These are phyloP conservation scores for Plemyria rubiginata DNA, from an alignment of 2,888 invertebrate species.

Conservation along the genomic window DNA sequence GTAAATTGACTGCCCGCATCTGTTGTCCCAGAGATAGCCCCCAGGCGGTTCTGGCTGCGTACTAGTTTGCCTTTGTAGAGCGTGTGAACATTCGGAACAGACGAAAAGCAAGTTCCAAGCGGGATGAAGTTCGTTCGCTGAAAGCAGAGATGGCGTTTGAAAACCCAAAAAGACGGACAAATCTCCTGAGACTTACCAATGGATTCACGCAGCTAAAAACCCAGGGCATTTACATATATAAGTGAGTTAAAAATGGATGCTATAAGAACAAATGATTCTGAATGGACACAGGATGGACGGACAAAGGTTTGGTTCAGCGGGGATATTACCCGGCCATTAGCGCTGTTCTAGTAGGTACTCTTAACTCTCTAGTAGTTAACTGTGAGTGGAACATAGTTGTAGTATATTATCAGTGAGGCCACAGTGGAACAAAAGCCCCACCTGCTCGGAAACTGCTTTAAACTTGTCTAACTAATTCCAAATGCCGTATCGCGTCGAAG, in stretches of 20 bases:
- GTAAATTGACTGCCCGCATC: slow-evolving; percentile 50
- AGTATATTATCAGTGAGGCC: slow-evolving; percentile 65
- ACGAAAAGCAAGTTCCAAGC: slow-evolving; percentile 51
- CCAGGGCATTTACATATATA: background rate
- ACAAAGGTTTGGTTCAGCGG: background rate
- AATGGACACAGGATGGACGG: background rate
- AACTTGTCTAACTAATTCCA: slow-evolving; percentile 63
- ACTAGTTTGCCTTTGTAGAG: slow-evolving; percentile 55
- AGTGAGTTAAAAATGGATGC: background rate
- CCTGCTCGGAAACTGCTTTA: slow-evolving; percentile 60
- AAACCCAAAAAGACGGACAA: slow-evolving; percentile 11
- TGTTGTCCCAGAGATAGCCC: slow-evolving; percentile 55
- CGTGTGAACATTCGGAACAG: slow-evolving; percentile 47
- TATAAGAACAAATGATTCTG: background rate
- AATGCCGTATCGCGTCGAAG: slow-evolving; percentile 60
- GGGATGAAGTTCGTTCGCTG: slow-evolving; percentile 51
- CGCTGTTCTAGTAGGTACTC: slow-evolving; percentile 8
- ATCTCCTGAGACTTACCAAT: background rate
- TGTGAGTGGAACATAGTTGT: slow-evolving; percentile 60
- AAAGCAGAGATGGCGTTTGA: slow-evolving; percentile 17
- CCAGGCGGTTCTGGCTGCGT: slow-evolving; percentile 47
- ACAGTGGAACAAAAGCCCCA: slow-evolving; percentile 62
- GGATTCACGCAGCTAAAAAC: too few species aligned
- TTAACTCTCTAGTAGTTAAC: slow-evolving; percentile 35
- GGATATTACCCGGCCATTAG: slow-evolving; percentile 5